Conservation (phyloP, 2,888 invertebrate genomes). For the Lacanobia oleracea region DNA sequence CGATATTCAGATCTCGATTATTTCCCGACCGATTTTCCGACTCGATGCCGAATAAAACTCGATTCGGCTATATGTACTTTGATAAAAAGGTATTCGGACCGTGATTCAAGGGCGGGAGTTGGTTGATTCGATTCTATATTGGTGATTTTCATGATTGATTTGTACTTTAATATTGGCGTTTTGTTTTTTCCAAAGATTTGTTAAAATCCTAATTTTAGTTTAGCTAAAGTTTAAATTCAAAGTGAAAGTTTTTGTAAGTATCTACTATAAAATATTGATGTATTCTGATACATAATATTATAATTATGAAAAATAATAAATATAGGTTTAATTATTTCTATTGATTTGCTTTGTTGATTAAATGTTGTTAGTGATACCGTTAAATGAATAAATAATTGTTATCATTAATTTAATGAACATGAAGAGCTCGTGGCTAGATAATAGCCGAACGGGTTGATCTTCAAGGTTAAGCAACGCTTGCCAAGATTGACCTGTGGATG, state of each 20-base stretch:
- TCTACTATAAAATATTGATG: too few species aligned
- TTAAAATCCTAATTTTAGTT: too few species aligned
- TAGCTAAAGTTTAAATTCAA: too few species aligned
- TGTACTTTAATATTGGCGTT: conserved; percentile 12
- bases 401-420: not conserved
- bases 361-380: not conserved
- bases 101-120: conserved; percentile 34
- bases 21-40: conserved; percentile 81
- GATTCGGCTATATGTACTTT: conserved; percentile 70
- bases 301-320: not conserved
- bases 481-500: too few species aligned
- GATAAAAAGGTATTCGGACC: conserved; percentile 61
- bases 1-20: conserved; percentile 82
- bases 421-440: too few species aligned
- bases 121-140: conserved; percentile 42
- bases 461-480: too few species aligned
- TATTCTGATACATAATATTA: too few species aligned
- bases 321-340: not conserved
- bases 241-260: too few species aligned
- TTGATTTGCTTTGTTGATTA: not conserved
- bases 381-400: too few species aligned
- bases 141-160: conserved; percentile 9
- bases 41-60: conserved; percentile 72
- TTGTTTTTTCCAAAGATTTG: too few species aligned
- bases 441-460: too few species aligned